A percentile compares a stretch with the other conserved stretches of the same genome.
Conservation (phyloP, 2,888 invertebrate genomes). For the Sinopyrophorus schimmeli region DNA sequence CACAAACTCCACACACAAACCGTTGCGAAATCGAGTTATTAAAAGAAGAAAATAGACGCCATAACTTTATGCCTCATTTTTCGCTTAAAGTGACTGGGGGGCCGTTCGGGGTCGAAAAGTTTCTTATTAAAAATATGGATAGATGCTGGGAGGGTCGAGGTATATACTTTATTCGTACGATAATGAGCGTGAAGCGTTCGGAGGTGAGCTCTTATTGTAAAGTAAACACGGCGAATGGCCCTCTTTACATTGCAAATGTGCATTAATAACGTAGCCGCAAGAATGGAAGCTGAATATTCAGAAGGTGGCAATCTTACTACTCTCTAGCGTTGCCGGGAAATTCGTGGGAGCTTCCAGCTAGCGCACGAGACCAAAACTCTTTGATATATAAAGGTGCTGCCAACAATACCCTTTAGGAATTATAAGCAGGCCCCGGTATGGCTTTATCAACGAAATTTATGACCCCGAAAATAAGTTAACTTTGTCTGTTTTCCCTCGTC, state of each 20-base stretch:
- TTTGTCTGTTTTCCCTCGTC: no score
- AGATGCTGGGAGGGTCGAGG: no score
- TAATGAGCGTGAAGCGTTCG: constrained; percentile 39
- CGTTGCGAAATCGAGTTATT: no score
- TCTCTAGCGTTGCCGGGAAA: constrained; percentile 14
- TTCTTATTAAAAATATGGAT: no score
- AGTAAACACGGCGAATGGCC: constrained; percentile 49
- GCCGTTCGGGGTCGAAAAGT: no score
- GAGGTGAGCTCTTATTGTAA: constrained; percentile 45
- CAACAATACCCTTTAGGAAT: constrained; percentile 1
- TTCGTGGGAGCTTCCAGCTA: no score
- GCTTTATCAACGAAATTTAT: constrained; percentile 5
- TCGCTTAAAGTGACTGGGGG: no score
- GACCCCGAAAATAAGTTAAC: constrained; percentile 6
- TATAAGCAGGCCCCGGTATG: constrained; percentile 1
- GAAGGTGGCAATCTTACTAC: constrained; percentile 23
- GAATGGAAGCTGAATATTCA: constrained; percentile 36
- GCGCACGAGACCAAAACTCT: constrained; percentile 6
- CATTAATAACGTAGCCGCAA: constrained; percentile 45
- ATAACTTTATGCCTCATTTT: no score
- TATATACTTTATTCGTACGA: no score
- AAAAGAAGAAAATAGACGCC: no score
- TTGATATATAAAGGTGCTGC: constrained; percentile 15
- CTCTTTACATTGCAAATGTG: constrained; percentile 51
- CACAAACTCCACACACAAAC: no score